Conservation (phyloP, 2,888 invertebrate genomes). For the Ophion slaviceki region DNA sequence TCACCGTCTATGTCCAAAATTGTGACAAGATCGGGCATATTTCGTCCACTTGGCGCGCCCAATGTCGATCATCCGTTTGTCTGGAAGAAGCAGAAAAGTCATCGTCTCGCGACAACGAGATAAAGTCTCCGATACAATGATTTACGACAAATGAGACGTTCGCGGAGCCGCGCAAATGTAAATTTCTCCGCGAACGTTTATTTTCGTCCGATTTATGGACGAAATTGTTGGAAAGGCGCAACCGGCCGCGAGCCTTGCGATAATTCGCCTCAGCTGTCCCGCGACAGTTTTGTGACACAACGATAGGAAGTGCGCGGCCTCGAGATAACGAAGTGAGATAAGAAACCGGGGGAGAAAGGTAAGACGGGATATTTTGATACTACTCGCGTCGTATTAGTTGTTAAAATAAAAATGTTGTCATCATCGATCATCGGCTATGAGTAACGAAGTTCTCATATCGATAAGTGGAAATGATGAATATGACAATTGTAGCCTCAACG, state of each 20-base stretch:
- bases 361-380: constrained; percentile 1
- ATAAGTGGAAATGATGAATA: not conserved
- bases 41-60: not conserved
- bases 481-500: not conserved
- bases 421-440: not conserved
- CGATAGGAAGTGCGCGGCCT: constrained; percentile 22
- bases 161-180: not conserved
- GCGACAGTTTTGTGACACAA: not conserved
- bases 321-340: constrained; percentile 14
- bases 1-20: too few species aligned
- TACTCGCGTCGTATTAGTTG: not conserved
- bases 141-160: not conserved
- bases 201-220: not conserved
- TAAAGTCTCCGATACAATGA: not conserved
- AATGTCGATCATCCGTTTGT: not conserved
- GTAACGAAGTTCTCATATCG: not conserved
- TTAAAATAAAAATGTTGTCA: not conserved
- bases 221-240: not conserved
- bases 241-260: not conserved
- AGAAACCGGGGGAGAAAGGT: not conserved
- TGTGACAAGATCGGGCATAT: too few species aligned
- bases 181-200: not conserved
- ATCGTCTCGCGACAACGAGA: not conserved
- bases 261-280: not conserved
- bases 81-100: not conserved